A percentile compares a stretch with the other conserved stretches of the same genome.
These are phyloP conservation scores for Eupeodes luniger DNA, from an alignment of 2,888 invertebrate genomes.

Conservation along the genomic window DNA sequence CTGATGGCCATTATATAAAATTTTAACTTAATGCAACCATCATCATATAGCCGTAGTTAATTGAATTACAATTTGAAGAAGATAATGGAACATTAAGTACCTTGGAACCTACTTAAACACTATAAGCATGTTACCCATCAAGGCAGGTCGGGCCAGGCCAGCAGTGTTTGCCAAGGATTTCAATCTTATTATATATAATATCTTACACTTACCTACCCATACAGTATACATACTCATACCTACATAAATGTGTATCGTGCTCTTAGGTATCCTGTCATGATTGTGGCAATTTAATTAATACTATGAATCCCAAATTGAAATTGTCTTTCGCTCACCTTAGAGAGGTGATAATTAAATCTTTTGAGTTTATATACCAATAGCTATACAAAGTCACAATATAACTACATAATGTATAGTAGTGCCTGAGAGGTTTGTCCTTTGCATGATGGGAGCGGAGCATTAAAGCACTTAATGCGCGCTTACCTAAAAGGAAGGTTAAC, in stretches of 20 bases:
- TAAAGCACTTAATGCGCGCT: constrained; percentile 68
- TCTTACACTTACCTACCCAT: background rate
- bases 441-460: background rate
- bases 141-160: background rate
- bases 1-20: constrained; percentile 2
- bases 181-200: constrained; percentile 19
- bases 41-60: constrained; percentile 42
- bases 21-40: constrained; percentile 33
- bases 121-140: constrained; percentile 24
- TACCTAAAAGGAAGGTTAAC: constrained; percentile 61
- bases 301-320: constrained; percentile 69
- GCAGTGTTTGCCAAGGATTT: constrained; percentile 59
- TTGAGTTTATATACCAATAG: background rate
- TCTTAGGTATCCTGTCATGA: constrained; percentile 62
- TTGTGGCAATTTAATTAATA: constrained; percentile 75
- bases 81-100: constrained; percentile 67
- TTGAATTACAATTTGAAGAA: constrained; percentile 70
- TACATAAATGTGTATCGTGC: constrained; percentile 54
- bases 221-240: background rate
- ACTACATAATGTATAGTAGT: background rate
- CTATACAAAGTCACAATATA: too few relatives aligned
- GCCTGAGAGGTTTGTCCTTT: constrained; percentile 42
- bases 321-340: constrained; percentile 63
- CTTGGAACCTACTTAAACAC: constrained; percentile 42
- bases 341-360: constrained; percentile 71